Percentiles rank a stretch among this genome's conserved stretches.
Evolutionary conservation across 2,113 vertebrate species (phyloP).

Genomic region (human (Homo sapiens)): DNA sequence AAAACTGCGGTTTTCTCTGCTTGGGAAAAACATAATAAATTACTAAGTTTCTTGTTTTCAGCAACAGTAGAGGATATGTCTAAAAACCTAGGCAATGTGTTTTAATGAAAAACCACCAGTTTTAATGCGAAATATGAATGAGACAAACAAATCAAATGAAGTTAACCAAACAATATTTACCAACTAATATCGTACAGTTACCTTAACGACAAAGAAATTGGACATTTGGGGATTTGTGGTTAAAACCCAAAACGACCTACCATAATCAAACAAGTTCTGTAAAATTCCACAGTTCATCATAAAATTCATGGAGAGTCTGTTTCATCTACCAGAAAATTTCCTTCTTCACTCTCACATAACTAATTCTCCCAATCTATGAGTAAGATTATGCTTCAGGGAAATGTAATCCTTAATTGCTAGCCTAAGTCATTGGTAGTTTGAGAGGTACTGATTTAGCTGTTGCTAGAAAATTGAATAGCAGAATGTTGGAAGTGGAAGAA

Average conservation of each 20-base stretch:
- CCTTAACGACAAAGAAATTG: background rate
- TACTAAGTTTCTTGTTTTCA: background rate
- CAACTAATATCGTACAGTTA: background rate
- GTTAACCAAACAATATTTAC: background rate
- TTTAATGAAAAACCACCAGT: background rate
- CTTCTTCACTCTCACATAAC: background rate
- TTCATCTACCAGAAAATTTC: background rate
- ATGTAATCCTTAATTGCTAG: background rate
- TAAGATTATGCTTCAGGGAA: background rate
- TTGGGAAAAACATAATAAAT: constrained; percentile 2
- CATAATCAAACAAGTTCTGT: constrained; percentile 28
- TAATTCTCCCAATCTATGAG: background rate
- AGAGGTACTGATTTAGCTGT: background rate
- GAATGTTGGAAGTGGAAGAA: background rate
- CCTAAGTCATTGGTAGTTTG: background rate
- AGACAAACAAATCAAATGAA: background rate
- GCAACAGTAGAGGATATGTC: background rate
- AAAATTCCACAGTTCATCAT: background rate
- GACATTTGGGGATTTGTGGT: background rate
- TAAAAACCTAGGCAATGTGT: background rate
- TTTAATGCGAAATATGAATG: background rate
- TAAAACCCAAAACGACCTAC: background rate
- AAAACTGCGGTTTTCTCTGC: background rate
- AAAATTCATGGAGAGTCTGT: background rate
- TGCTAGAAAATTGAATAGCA: background rate